Evolutionary conservation across 2,797 vertebrate genomes (phyloP), one percentile per base, ranked within the genome.

Genomic region (Zalophus californianus): DNA sequence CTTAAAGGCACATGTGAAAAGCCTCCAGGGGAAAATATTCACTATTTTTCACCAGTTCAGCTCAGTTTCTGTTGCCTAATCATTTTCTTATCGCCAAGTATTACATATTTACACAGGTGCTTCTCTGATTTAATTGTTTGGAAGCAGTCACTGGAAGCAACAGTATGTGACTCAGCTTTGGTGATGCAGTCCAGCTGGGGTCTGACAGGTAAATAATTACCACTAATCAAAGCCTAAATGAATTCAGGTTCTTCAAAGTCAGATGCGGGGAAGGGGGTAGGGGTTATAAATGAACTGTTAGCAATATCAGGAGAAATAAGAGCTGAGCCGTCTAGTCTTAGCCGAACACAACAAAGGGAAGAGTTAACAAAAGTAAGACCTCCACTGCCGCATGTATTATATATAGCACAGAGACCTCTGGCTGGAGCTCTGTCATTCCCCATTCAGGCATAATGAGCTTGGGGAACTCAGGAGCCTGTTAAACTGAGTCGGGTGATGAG

Each of bases 101-200:
- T 50, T 94, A 44, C 91, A 58, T 97, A 97, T 97, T 98, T 98
- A 97, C 97, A 97, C 97, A 97, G 97, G 97, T 98, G 97, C 88
- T 77, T 75, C 88, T 93, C 85, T 79, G 87, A 58, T 44, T 95
- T 97, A 97, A 96, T 96, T 96, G 96, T 95, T 91, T 90, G 83
- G 95, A 97, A 88, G 72, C 72, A 35, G 88, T 70, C 84, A 20
- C 72, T 90, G 94, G 90, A 75, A 92, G 83, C 86, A 52, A 85
- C 70, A 44, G 52, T 4, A 0, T 75, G 90, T 88, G 88, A 94
- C 58, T 94, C 73, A 87, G 62, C 75, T 88, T 79, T 62, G 77
- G 82, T 4, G 48, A 96, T 83, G 29, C 38, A 35, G 94, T 78
- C 96, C 96, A 97, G 97, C 97, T 97, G 97, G 83, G 79, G 32